These are phyloP conservation scores for Scomber scombrus DNA, from an alignment of 2,113 vertebrate species.

Conservation along the genomic window DNA sequence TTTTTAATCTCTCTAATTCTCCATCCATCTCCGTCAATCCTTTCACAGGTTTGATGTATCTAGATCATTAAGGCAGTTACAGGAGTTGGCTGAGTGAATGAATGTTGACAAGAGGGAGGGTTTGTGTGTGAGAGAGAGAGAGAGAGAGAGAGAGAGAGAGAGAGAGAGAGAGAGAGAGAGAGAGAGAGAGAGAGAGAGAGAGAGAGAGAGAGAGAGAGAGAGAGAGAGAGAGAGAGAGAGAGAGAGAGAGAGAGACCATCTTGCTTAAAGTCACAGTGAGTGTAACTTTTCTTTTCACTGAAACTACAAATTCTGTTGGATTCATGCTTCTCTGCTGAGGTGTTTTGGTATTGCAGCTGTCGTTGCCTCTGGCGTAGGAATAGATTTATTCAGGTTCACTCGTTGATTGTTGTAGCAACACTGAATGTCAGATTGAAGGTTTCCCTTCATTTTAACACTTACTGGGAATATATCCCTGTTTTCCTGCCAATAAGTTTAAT, in stretches of 20 bases:
- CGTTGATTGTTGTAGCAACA: constrained; percentile 16
- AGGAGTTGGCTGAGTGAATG: neutral
- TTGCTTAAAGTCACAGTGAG: constrained; percentile 2
- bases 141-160: constrained; percentile 1
- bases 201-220: constrained; percentile 5
- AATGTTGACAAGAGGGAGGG: neutral
- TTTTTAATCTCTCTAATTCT: neutral
- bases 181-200: constrained; percentile 1
- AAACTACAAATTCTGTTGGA: neutral
- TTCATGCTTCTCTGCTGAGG: constrained; percentile 3
- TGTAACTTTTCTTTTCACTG: neutral
- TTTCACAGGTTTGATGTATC: neutral
- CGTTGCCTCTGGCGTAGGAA: neutral
- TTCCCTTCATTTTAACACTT: neutral
- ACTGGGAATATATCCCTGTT: neutral
- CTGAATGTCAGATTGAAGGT: neutral
- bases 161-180: neutral
- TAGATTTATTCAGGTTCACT: neutral
- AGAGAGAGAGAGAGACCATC: neutral
- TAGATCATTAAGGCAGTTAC: neutral
- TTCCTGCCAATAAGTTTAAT: neutral
- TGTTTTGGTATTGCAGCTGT: neutral
- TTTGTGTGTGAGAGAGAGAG: neutral
- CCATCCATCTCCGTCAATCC: neutral
- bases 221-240: too few species aligned